phyloP scores from a whole-genome alignment of 2,113 vertebrate species.

The Megaptera novaeangliae region DNA sequence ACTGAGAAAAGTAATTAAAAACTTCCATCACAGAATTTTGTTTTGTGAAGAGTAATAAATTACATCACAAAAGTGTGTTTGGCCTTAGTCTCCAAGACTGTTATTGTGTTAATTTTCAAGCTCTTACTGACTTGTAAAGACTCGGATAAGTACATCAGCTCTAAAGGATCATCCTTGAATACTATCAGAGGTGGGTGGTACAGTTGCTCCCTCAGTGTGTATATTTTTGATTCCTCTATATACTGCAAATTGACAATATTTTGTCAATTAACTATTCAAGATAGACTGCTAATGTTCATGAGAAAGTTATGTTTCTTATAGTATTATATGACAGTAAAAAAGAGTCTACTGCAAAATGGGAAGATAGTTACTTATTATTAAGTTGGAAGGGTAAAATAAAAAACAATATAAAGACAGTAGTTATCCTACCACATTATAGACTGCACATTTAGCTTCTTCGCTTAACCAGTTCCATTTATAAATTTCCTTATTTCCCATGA shows the following conservation, averaged over 20 bases:
- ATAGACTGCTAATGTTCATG: neutral
- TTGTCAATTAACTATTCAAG: neutral
- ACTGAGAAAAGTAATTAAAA: neutral
- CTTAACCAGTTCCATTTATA: neutral
- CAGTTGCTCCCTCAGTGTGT: neutral
- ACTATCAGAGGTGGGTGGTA: neutral
- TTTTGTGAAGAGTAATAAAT: neutral
- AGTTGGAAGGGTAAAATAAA: neutral
- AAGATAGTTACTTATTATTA: neutral
- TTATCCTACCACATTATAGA: neutral
- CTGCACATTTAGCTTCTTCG: neutral
- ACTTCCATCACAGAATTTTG: neutral
- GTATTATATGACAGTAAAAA: neutral
- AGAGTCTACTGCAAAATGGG: neutral
- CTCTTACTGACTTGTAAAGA: neutral
- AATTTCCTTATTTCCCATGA: neutral
- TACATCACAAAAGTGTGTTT: neutral
- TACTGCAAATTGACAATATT: neutral
- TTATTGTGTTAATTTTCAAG: neutral
- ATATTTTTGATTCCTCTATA: neutral
- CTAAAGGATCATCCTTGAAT: neutral
- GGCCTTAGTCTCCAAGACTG: neutral
- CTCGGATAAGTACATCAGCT: neutral
- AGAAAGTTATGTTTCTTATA: neutral
- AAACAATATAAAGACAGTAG: neutral